Conservation (phyloP, 2,797 vertebrate species). For the Catharus ustulatus region DNA sequence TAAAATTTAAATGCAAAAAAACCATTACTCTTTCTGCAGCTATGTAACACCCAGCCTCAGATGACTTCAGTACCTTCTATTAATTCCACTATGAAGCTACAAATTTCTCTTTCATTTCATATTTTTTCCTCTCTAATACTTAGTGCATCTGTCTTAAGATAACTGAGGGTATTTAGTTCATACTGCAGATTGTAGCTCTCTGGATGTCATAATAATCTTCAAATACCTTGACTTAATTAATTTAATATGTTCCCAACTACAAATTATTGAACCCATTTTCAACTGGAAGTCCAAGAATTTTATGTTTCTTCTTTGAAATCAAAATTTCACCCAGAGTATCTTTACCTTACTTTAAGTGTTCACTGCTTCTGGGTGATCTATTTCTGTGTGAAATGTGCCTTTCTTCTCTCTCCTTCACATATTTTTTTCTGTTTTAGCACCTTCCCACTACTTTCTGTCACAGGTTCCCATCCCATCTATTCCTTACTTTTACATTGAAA, state of each 20-base stretch:
- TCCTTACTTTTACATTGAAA: not conserved
- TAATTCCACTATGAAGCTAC: not conserved
- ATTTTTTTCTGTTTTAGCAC: not conserved
- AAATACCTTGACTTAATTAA: not conserved
- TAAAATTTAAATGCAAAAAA: not conserved
- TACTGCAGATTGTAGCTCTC: not conserved
- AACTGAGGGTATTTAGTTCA: not conserved
- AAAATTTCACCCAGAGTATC: not conserved
- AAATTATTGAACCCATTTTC: not conserved
- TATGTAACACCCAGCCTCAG: not conserved
- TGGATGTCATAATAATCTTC: not conserved
- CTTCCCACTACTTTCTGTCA: not conserved
- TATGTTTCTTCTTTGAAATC: not conserved
- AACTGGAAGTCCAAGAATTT: not conserved
- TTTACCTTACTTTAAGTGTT: not conserved
- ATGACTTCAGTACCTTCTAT: not conserved
- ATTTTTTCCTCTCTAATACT: accelerated
- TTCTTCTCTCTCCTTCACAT: not conserved
- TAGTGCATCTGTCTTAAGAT: not conserved
- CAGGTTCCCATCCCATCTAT: not conserved
- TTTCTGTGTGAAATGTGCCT: not conserved
- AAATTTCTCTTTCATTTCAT: not conserved
- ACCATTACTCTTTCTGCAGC: not conserved
- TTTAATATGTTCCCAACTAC: not conserved
- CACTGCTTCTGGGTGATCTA: not conserved